A percentile compares a stretch with the other conserved stretches of the same genome.
Evolutionary conservation across 2,888 invertebrate genomes (phyloP).

Genomic region (Pantelozetes paolii): DNA sequence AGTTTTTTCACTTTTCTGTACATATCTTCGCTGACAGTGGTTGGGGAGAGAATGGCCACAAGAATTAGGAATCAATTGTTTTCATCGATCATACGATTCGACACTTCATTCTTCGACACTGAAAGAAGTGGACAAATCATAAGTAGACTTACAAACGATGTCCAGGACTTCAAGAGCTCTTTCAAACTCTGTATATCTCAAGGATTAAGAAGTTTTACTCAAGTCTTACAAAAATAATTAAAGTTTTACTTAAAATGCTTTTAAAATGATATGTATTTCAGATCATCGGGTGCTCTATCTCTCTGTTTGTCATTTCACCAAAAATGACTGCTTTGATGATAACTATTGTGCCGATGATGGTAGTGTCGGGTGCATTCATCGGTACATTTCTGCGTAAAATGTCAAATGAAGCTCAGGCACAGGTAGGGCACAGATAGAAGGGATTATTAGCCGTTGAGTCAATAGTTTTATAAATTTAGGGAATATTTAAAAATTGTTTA

Average conservation of each 20-base stretch:
- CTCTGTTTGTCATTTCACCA: conserved; percentile 80
- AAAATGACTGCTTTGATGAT: conserved; percentile 79
- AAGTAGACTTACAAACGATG: conserved; percentile 84
- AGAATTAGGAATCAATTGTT: conserved; percentile 77
- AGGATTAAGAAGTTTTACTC: conserved; percentile 78
- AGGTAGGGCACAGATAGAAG: conserved; percentile 61
- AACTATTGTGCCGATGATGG: conserved; percentile 77
- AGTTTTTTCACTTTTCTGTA: conserved; percentile 82
- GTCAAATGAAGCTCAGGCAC: conserved; percentile 74
- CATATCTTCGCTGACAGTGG: conserved; percentile 75
- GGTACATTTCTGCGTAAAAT: conserved; percentile 71
- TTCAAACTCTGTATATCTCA: conserved; percentile 91
- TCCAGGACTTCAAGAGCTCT: conserved; percentile 94
- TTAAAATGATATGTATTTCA: conserved; percentile 49
- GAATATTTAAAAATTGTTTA: no score
- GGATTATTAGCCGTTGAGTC: no score
- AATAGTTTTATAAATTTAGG: no score
- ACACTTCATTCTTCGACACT: conserved; percentile 83
- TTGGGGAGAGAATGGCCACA: conserved; percentile 81
- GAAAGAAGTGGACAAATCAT: conserved; percentile 87
- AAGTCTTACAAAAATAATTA: conserved; percentile 63
- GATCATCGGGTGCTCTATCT: conserved; percentile 67
- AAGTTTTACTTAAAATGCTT: no score
- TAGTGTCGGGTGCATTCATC: conserved; percentile 74
- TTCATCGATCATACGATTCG: conserved; percentile 73